Percentiles rank a stretch among this genome's conserved stretches.
These are phyloP conservation scores for Sitta carolinensis DNA, from an alignment of 2,797 vertebrate species.

Conservation along the genomic window DNA sequence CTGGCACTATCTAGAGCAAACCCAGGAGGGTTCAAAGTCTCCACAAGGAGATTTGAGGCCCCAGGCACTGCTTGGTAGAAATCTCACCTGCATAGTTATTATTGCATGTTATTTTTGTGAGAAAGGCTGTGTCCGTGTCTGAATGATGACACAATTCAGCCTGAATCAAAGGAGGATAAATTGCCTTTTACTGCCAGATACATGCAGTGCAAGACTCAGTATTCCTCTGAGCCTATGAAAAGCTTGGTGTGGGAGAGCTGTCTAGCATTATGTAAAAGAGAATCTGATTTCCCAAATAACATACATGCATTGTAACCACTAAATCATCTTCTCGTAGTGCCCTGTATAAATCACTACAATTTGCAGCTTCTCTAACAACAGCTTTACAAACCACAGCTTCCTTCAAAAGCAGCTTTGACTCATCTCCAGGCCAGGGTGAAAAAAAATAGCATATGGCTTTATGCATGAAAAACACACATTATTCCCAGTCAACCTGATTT, in stretches of 20 bases:
- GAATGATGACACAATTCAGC: neutral
- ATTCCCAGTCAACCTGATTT: neutral
- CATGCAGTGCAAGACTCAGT: neutral
- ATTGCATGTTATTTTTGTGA: neutral
- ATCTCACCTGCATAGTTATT: neutral
- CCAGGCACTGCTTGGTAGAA: neutral
- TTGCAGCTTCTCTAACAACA: conserved; percentile 8
- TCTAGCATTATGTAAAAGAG: conserved; percentile 33
- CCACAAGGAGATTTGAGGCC: neutral
- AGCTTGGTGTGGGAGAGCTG: conserved; percentile 23
- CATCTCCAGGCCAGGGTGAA: neutral
- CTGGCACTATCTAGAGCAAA: neutral
- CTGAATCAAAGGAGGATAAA: neutral
- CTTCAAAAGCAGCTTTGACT: conserved; percentile 4
- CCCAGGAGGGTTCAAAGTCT: neutral
- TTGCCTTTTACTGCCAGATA: neutral
- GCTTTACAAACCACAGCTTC: conserved; percentile 21
- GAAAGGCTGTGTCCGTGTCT: neutral
- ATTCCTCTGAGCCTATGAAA: neutral
- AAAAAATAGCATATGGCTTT: neutral
- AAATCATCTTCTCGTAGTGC: neutral
- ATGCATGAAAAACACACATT: neutral
- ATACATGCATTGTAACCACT: neutral
- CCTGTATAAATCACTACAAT: conserved; percentile 33
- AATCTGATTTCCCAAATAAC: conserved; percentile 32